Conservation (phyloP, 1,140 invertebrate genomes). For the Saccostrea echinata region DNA sequence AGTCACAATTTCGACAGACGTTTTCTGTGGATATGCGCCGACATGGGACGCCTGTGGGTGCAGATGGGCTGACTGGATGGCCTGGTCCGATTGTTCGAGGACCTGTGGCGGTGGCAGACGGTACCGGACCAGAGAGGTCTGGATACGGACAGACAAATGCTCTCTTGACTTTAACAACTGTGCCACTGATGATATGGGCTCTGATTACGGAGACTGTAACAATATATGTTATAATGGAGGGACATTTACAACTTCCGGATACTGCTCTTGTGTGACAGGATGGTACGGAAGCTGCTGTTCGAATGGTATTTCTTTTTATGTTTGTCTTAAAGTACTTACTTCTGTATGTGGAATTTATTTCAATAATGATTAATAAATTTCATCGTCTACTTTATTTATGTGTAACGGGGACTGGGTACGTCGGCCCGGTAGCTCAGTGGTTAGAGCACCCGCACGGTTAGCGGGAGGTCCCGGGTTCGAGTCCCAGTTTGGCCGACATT, state of each 20-base stretch:
- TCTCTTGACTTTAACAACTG: constrained; percentile 36
- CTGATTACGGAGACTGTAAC: constrained; percentile 46
- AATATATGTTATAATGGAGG: constrained; percentile 55
- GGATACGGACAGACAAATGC: background rate
- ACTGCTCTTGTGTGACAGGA: constrained; percentile 47
- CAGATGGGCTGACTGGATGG: constrained; percentile 42
- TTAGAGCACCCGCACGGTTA: too few species aligned
- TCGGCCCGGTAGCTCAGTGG: too few species aligned
- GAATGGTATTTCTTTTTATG: constrained; percentile 36
- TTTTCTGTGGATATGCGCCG: background rate
- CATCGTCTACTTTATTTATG: too few species aligned
- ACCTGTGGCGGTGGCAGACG: constrained; percentile 44
- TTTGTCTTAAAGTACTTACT: too few species aligned
- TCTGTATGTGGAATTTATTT: too few species aligned
- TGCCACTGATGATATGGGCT: constrained; percentile 47
- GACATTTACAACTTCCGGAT: background rate
- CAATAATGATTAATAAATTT: too few species aligned
- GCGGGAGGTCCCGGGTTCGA: too few species aligned
- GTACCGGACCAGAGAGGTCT: constrained; percentile 37
- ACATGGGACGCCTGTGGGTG: constrained; percentile 48
- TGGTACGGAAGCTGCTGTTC: constrained; percentile 53
- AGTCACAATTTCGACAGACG: background rate
- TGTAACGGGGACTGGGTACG: too few species aligned
- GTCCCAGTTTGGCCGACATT: too few species aligned
- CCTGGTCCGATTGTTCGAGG: constrained; percentile 50